Percentiles rank a stretch among this genome's conserved stretches.
Evolutionary conservation across 92 coral and sea anemone species (phyloP).

Genomic region (Paramuricea clavata): DNA sequence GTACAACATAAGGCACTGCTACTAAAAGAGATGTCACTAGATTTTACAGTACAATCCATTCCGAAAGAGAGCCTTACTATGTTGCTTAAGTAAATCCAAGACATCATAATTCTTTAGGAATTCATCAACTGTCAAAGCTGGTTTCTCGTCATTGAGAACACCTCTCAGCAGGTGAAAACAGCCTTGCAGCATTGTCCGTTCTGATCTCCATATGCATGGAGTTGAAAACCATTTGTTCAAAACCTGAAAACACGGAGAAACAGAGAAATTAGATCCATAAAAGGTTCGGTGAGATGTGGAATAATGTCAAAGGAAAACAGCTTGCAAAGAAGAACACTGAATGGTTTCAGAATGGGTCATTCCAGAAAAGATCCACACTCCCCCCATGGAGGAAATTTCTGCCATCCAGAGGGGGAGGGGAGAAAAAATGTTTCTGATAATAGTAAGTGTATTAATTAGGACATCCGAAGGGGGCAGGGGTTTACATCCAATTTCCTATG

Average conservation of each 20-base stretch:
- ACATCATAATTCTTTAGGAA: constrained; percentile 17
- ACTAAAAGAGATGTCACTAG: neutral
- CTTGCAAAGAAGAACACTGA: neutral
- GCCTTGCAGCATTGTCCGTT: constrained; percentile 7
- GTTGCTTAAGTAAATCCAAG: constrained; percentile 23
- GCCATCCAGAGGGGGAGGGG: too few relatives aligned
- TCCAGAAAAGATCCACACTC: too few relatives aligned
- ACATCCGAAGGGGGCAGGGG: too few relatives aligned
- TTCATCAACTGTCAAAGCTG: constrained; percentile 8
- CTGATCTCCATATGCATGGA: constrained; percentile 41
- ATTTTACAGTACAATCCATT: neutral
- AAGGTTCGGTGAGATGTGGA: too few relatives aligned
- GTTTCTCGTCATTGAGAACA: constrained; percentile 7
- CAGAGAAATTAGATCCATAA: neutral
- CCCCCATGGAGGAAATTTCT: too few relatives aligned
- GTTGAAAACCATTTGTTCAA: constrained; percentile 41
- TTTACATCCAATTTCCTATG: too few relatives aligned
- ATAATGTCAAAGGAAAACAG: neutral
- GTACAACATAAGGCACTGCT: too few relatives aligned
- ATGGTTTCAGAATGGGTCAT: too few relatives aligned
- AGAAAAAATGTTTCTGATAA: too few relatives aligned
- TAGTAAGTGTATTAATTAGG: too few relatives aligned
- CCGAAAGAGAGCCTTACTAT: neutral
- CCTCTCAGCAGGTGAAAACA: constrained; percentile 15
- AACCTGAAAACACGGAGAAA: neutral